Evolutionary conservation across 2,113 vertebrate genomes (phyloP), one percentile per base, ranked within the genome.

Genomic region (Xiphophorus couchianus): DNA sequence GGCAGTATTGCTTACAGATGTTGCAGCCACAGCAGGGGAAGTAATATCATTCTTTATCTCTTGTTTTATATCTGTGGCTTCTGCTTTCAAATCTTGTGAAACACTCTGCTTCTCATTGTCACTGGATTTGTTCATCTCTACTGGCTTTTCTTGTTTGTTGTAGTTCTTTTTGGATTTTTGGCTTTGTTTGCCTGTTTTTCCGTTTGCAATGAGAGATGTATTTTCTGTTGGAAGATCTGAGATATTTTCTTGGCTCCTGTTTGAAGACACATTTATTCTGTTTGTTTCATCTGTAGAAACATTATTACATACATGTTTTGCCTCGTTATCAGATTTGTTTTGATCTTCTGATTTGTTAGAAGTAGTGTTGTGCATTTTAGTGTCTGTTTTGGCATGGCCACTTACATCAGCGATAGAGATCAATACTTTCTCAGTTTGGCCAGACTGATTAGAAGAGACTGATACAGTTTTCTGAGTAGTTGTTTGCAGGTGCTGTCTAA

Each of bases 121-220:
- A 70, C 27, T 77, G 54, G 30, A 61, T 6, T 42, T 60, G 54
- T 82, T 87, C 25, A 33, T 67, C 63, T 90, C 88, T 62, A 75
- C 73, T 58, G 90, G 88, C 66, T 87, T 89, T 68, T 89, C 80
- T 68, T 86, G 89, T 68, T 93, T 94, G 13, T 80, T 94, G 13
- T 81, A 84, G 69, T 58, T 87, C 85, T 91, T 93, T 65, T 92
- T 92, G 42, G 51, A 89, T 79, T 93, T 92, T 71, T 90, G 90
- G 48, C 93, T 91, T 60, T 70, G 42, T 75, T 92, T 92, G 35
- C 54, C 78, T 27, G 81, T 69, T 81, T 94, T 95, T 30, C 87
- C 92, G 82, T 90, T 94, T 82, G 83, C 69, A 85, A 73, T 82
- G 22, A 85, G 74, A 58, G 82, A 77, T 48, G 15, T 9, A 17